Conservation (phyloP, 2,797 vertebrate species). For the Aldrovandia affinis region DNA sequence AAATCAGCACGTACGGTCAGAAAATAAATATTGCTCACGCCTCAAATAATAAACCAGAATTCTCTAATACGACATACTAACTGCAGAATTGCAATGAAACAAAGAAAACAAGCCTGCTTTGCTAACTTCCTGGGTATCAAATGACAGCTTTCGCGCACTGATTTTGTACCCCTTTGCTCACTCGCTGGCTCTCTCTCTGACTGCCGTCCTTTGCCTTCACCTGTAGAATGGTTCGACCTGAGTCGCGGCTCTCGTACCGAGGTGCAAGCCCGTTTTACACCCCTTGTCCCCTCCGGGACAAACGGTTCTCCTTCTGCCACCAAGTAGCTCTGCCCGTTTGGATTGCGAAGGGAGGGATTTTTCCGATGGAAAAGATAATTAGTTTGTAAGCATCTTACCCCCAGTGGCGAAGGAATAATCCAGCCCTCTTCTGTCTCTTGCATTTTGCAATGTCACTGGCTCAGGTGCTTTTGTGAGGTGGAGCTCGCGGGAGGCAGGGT, state of each 20-base stretch:
- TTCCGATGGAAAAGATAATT: conserved; percentile 53
- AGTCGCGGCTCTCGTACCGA: conserved; percentile 50
- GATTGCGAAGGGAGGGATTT: conserved; percentile 47
- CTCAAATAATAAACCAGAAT: neutral
- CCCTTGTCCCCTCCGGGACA: conserved; percentile 30
- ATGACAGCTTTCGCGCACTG: conserved; percentile 70
- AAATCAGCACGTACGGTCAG: neutral
- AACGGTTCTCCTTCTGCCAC: conserved; percentile 44
- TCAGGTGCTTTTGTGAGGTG: conserved; percentile 59
- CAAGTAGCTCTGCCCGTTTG: conserved; percentile 40
- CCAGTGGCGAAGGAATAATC: conserved; percentile 58
- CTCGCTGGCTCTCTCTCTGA: conserved; percentile 48
- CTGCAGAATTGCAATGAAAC: conserved; percentile 76
- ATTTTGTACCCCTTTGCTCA: conserved; percentile 37
- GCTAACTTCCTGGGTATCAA: conserved; percentile 85
- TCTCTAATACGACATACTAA: conserved; percentile 39
- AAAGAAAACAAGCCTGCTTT: conserved; percentile 78
- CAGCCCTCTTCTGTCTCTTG: conserved; percentile 47
- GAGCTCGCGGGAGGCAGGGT: conserved; percentile 50
- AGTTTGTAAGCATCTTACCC: conserved; percentile 63
- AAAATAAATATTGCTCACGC: conserved; percentile 1
- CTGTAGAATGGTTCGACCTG: conserved; percentile 58
- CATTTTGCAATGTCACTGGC: conserved; percentile 55
- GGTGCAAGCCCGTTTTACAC: conserved; percentile 51
- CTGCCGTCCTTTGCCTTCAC: conserved; percentile 64